Percentiles rank a stretch among this genome's conserved stretches.
phyloP scores from a whole-genome alignment of 2,888 invertebrate species.

The Eupithecia vulgata region DNA sequence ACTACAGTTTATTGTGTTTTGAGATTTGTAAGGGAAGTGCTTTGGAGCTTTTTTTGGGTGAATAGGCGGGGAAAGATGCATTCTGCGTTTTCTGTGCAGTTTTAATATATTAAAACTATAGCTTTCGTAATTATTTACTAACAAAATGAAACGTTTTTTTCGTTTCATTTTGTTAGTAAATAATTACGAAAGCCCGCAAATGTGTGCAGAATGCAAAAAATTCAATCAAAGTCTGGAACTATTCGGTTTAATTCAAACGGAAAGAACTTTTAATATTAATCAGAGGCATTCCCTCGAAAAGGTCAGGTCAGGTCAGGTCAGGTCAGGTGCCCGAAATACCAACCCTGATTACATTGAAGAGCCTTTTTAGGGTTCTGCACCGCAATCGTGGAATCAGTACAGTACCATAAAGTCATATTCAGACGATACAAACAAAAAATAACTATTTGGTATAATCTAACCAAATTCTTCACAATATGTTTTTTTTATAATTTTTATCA shows the following conservation, averaged over 20 bases:
- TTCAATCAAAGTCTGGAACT: conserved; percentile 15
- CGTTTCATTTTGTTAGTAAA: too few species aligned
- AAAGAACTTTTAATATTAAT: conserved; percentile 28
- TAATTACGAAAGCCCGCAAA: too few species aligned
- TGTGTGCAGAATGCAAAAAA: conserved; percentile 2
- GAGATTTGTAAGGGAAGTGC: background rate
- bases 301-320: conserved; percentile 30
- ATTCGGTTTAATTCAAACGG: conserved; percentile 11
- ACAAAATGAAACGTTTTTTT: too few species aligned
- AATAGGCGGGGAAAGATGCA: background rate
- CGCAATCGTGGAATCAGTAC: background rate
- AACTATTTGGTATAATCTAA: background rate
- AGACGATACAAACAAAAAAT: background rate
- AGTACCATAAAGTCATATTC: background rate
- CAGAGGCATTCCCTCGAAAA: conserved; percentile 18
- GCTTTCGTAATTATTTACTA: background rate
- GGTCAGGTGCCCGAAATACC: conserved; percentile 26
- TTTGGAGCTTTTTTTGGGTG: background rate
- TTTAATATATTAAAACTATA: background rate
- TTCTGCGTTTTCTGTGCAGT: background rate
- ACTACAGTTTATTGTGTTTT: conserved; percentile 28
- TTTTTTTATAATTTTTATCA: too few species aligned
- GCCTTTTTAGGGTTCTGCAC: conserved; percentile 5
- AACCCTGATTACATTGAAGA: conserved; percentile 26
- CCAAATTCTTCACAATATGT: background rate